Conservation (phyloP, 2,888 invertebrate genomes). For the Congeria kusceri region DNA sequence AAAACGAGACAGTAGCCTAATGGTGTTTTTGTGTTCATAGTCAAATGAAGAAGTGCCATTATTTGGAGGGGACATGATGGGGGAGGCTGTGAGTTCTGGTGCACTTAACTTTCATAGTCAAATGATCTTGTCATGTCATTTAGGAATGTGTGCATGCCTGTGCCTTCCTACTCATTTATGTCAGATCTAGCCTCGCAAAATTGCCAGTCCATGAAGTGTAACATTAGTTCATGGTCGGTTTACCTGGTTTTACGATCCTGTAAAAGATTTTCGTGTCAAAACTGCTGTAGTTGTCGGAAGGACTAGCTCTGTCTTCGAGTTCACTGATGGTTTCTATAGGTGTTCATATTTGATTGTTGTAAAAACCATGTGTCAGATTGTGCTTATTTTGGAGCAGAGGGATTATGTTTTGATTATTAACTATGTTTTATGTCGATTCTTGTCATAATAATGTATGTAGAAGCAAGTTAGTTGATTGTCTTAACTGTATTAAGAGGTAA, state of each 20-base stretch:
- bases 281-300: too few species aligned
- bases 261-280: too few species aligned
- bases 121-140: conserved; percentile 31
- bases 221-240: too few species aligned
- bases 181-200: neutral
- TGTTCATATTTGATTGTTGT: neutral
- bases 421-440: conserved; percentile 33
- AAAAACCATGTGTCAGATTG: conserved; percentile 19
- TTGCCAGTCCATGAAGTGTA: too few species aligned
- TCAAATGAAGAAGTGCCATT: neutral
- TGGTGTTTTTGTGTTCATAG: neutral
- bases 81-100: conserved; percentile 22
- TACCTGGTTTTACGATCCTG: too few species aligned
- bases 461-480: too few species aligned
- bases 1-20: neutral
- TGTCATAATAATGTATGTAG: conserved; percentile 37
- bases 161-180: conserved; percentile 20
- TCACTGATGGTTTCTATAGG: too few species aligned
- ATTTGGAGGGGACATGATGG: conserved; percentile 6
- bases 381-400: conserved; percentile 39
- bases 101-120: conserved; percentile 19
- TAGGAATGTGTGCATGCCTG: neutral
- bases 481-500: too few species aligned
- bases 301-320: too few species aligned
- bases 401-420: conserved; percentile 2